Evolutionary conservation across 2,888 invertebrate species (phyloP).

Genomic region (Conomelus anceps): DNA sequence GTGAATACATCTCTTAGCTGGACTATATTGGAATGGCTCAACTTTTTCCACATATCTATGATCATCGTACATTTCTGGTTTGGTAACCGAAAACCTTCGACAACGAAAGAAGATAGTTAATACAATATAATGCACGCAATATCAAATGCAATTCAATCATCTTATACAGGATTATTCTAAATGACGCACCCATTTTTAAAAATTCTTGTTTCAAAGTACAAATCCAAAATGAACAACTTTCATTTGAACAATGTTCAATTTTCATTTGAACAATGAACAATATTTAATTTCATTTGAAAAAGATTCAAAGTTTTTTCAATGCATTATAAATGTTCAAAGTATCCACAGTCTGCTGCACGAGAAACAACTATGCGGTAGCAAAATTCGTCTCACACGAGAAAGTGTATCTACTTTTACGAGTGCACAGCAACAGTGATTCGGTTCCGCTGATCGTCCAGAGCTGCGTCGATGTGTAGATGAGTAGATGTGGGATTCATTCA

Average conservation of each 20-base stretch:
- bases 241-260: not conserved
- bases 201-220: not conserved
- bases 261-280: too few relatives aligned
- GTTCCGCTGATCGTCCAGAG: too few relatives aligned
- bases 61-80: slow-evolving; percentile 76
- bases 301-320: too few relatives aligned
- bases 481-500: too few relatives aligned
- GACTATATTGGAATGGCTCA: slow-evolving; percentile 91
- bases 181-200: not conserved
- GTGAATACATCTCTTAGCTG: slow-evolving; percentile 88
- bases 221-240: not conserved
- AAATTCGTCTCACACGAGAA: too few relatives aligned
- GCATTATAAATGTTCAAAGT: too few relatives aligned
- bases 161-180: not conserved
- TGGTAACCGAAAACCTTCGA: slow-evolving; percentile 66
- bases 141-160: not conserved
- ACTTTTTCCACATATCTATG: slow-evolving; percentile 91
- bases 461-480: too few relatives aligned
- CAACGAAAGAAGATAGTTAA: slow-evolving; percentile 3
- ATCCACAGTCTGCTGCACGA: too few relatives aligned
- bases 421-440: too few relatives aligned
- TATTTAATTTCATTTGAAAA: too few relatives aligned
- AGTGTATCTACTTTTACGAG: too few relatives aligned
- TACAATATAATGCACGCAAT: not conserved
- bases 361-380: too few relatives aligned